Percentiles rank a stretch among this genome's conserved stretches.
Evolutionary conservation across 2,797 vertebrate genomes (phyloP).

Genomic region (Pygocentrus nattereri): DNA sequence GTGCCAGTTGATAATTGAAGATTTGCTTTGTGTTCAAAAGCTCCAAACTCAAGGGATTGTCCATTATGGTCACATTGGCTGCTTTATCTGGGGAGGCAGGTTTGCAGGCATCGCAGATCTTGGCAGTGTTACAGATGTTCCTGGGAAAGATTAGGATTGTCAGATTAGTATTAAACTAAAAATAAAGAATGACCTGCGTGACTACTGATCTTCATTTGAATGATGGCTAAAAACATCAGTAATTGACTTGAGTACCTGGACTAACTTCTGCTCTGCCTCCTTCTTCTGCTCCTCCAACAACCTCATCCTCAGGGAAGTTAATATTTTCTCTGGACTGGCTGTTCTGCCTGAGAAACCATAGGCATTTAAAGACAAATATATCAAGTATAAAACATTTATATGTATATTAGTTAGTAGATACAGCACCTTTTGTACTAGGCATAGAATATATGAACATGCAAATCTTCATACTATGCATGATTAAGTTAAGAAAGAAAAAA

Average conservation of each 20-base stretch:
- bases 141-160: slow-evolving; percentile 63
- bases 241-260: slow-evolving; percentile 64
- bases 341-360: slow-evolving; percentile 68
- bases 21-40: not conserved
- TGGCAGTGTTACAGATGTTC: slow-evolving; percentile 65
- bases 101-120: slow-evolving; percentile 66
- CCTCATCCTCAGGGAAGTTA: slow-evolving; percentile 81
- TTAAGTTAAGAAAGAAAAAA: not conserved
- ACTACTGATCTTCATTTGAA: not conserved
- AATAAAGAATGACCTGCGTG: not conserved
- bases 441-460: not conserved
- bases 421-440: not conserved
- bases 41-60: slow-evolving; percentile 74
- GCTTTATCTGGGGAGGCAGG: slow-evolving; percentile 69
- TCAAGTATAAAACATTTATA: not conserved
- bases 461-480: not conserved
- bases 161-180: not conserved
- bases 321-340: slow-evolving; percentile 81
- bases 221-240: not conserved
- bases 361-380: slow-evolving; percentile 5
- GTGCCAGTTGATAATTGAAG: not conserved
- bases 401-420: no score
- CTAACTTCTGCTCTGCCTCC: slow-evolving; percentile 52
- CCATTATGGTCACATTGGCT: slow-evolving; percentile 81
- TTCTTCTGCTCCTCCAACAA: slow-evolving; percentile 61